Percentiles rank a stretch among this genome's conserved stretches.
phyloP scores from a whole-genome alignment of 2,113 vertebrate genomes.

The Lampris incognitus region DNA sequence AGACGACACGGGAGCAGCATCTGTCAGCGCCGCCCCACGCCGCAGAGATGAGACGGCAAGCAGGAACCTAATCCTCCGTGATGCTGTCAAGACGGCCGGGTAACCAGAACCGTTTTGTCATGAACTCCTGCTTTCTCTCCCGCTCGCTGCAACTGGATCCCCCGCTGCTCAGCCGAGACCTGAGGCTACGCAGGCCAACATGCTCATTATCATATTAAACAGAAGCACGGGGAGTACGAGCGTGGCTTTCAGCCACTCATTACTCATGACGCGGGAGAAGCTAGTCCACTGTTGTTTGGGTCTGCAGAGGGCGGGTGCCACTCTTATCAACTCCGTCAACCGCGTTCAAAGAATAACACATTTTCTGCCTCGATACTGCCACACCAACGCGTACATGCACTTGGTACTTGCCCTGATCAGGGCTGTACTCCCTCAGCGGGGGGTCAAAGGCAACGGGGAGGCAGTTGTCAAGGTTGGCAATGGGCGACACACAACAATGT shows the following conservation, averaged over 20 bases:
- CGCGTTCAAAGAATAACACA: constrained; percentile 38
- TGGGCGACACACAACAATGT: too few species aligned
- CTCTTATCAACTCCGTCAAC: constrained; percentile 36
- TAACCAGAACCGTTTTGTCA: constrained; percentile 77
- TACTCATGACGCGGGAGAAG: constrained; percentile 55
- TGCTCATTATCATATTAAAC: constrained; percentile 81
- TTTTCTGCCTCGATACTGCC: constrained; percentile 1
- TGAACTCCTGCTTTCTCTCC: constrained; percentile 72
- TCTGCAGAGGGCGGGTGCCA: constrained; percentile 14
- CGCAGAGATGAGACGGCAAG: constrained; percentile 60
- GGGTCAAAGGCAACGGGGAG: too few species aligned
- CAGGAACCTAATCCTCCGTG: constrained; percentile 69
- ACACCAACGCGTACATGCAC: too few species aligned
- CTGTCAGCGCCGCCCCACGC: constrained; percentile 59
- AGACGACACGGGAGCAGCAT: constrained; percentile 64
- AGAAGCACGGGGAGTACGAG: constrained; percentile 57
- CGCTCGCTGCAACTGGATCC: constrained; percentile 72
- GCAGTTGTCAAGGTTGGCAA: too few species aligned
- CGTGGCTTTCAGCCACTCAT: constrained; percentile 44
- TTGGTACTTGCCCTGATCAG: too few species aligned
- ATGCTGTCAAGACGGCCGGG: constrained; percentile 64
- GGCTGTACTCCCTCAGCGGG: too few species aligned
- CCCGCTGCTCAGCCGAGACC: constrained; percentile 65
- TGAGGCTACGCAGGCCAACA: constrained; percentile 63
- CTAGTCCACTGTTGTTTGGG: constrained; percentile 27